Evolutionary conservation across 2,888 invertebrate genomes (phyloP), one percentile per base, ranked within the genome.

Genomic region (Odontomyia ornata): DNA sequence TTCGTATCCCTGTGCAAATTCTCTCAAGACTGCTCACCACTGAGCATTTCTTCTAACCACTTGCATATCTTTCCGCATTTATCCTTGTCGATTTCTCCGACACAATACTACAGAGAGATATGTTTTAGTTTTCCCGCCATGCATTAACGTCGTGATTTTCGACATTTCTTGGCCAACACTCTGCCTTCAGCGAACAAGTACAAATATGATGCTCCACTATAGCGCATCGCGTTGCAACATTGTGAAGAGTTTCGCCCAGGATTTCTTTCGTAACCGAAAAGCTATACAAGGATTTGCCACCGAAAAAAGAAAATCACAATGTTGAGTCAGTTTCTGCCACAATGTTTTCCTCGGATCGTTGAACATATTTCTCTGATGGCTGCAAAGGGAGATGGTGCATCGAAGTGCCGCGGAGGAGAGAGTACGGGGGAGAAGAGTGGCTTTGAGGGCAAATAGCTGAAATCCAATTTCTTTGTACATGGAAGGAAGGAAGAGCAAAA

Each of bases 341-440:
- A 71, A 71, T 71, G 69, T 71, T 71, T 71, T 46, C 69, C 47
- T 47, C 69, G 69, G 69, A 71, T 71, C 69, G 69, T 71, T 46
- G 69, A 27, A 36, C 69, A 71, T 27, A 28, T 60, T n/a, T 60
- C 23, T 36, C 36, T 36, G 5, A 9, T 36, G 36, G 36, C 36
- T 36, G 36, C 36, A 36, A 5, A 9, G 3, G 36, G 36, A 9
- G 36, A 36, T 36, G 36, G 18, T 52, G 52, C 52, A 52, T 13
- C 15, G 4, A 9, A 18, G 52, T 13, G 7, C 13, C 7, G 43
- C 43, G 43, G 15, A 52, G n/a, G 52, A 52, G 52, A 3, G 3
- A 18, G 52, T 9, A 52, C 4, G 15, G 64, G 13, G 13, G 47
- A 21, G 25, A 47, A n/a, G 18, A 4, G 18, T 9, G 52, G 15